phyloP scores from a whole-genome alignment of 1,140 invertebrate genomes.

The Acromyrmex echinatior region DNA sequence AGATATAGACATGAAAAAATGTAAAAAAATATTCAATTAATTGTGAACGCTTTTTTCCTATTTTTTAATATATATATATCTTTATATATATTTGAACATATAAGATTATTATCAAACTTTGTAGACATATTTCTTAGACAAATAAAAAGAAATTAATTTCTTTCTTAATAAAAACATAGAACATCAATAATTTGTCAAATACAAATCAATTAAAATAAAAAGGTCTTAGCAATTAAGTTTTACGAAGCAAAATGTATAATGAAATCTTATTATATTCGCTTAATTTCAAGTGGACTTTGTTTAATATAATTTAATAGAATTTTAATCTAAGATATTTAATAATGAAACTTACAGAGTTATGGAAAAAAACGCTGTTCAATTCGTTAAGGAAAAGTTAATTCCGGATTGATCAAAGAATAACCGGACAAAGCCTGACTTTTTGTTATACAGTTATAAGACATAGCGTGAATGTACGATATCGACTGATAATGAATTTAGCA shows the following conservation, averaged over 20 bases:
- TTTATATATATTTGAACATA: neutral
- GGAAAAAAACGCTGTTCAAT: conserved; percentile 16
- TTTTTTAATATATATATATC: neutral
- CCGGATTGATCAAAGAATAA: conserved; percentile 29
- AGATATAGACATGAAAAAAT: neutral
- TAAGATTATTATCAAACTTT: neutral
- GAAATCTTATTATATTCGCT: conserved; percentile 19
- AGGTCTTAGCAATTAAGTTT: conserved; percentile 5
- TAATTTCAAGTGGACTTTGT: conserved; percentile 23
- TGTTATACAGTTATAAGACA: neutral
- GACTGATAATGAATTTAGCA: neutral
- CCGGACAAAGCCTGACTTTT: neutral
- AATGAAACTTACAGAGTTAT: conserved; percentile 29
- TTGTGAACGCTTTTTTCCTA: neutral
- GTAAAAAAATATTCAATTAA: neutral
- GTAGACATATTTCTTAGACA: neutral
- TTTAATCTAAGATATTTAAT: conserved; percentile 43
- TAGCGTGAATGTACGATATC: neutral
- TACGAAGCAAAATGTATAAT: conserved; percentile 20
- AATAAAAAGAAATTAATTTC: neutral
- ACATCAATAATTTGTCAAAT: neutral
- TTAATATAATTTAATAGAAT: conserved; percentile 29
- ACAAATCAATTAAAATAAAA: conserved; percentile 16
- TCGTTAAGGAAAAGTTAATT: conserved; percentile 33
- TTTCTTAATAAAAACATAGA: conserved; percentile 7